Conservation (phyloP, 2,888 invertebrate genomes). For the Galerucella nymphaeae region DNA sequence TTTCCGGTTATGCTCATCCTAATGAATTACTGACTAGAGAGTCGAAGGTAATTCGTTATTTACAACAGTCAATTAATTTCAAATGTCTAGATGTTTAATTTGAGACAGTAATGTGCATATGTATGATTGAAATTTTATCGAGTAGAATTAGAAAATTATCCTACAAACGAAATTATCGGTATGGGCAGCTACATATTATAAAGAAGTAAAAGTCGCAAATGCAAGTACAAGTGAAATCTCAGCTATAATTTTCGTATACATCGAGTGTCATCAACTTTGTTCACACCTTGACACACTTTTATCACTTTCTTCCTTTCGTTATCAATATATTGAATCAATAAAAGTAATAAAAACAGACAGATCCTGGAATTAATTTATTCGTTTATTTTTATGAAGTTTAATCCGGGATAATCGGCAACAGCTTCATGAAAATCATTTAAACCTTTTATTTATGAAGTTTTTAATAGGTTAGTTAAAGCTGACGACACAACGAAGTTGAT, state of each 20-base stretch:
- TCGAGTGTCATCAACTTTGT: conserved; percentile 48
- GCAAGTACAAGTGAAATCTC: conserved; percentile 46
- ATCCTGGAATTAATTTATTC: conserved; percentile 22
- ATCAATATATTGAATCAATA: conserved; percentile 40
- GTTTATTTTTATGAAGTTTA: not conserved
- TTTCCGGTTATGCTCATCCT: conserved; percentile 1
- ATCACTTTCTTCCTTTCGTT: conserved; percentile 49
- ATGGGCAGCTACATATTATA: conserved; percentile 39
- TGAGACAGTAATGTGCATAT: not conserved
- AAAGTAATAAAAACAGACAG: conserved; percentile 22
- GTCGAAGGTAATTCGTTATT: conserved; percentile 1
- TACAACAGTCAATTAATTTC: not conserved
- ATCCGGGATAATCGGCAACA: not conserved
- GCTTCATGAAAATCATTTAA: too few species aligned
- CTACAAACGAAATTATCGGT: conserved; percentile 22
- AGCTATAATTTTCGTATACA: conserved; percentile 47
- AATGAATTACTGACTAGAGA: not conserved
- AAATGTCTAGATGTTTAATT: not conserved
- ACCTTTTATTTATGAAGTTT: too few species aligned
- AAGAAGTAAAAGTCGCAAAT: conserved; percentile 47
- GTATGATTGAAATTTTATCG: conserved; percentile 25
- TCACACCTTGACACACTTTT: conserved; percentile 53
- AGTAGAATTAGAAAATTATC: conserved; percentile 28
- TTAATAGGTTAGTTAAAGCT: too few species aligned
- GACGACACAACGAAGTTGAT: too few species aligned